A percentile compares a stretch with the other conserved stretches of the same genome.
Evolutionary conservation across 2,888 invertebrate species (phyloP).

Genomic region (Spodoptera littoralis): DNA sequence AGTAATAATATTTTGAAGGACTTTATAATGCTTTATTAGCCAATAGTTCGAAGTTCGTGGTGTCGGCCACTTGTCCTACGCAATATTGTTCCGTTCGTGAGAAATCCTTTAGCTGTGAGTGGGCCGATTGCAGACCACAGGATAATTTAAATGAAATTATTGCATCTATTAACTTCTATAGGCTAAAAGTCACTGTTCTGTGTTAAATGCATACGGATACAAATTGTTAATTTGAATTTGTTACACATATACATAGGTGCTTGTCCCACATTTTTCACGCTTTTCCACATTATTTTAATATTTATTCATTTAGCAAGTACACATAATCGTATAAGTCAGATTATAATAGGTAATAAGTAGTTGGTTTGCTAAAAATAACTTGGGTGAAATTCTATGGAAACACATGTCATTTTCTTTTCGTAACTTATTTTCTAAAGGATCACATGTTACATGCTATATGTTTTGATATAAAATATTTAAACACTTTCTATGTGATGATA

Average conservation of each 20-base stretch:
- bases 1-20: conserved; percentile 33
- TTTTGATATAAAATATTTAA: too few species aligned
- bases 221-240: conserved; percentile 29
- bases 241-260: background rate
- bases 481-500: too few species aligned
- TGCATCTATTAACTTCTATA: conserved; percentile 54
- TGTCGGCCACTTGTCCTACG: conserved; percentile 51
- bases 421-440: too few species aligned
- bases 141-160: conserved; percentile 58
- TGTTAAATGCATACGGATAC: conserved; percentile 37
- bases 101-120: conserved; percentile 50
- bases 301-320: too few species aligned
- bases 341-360: too few species aligned
- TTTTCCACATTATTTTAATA: too few species aligned
- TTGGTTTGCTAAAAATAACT: too few species aligned
- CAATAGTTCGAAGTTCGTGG: conserved; percentile 52
- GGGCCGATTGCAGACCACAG: conserved; percentile 41
- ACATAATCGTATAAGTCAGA: too few species aligned
- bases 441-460: too few species aligned
- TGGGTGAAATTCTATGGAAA: too few species aligned
- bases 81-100: conserved; percentile 50
- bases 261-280: too few species aligned
- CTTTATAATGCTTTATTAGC: conserved; percentile 31
- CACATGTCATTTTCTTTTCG: too few species aligned
- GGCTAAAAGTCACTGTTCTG: conserved; percentile 49